Percentiles rank a stretch among this genome's conserved stretches.
These are phyloP conservation scores for Toxotes jaculatrix DNA, from an alignment of 2,113 vertebrate species.

Conservation along the genomic window DNA sequence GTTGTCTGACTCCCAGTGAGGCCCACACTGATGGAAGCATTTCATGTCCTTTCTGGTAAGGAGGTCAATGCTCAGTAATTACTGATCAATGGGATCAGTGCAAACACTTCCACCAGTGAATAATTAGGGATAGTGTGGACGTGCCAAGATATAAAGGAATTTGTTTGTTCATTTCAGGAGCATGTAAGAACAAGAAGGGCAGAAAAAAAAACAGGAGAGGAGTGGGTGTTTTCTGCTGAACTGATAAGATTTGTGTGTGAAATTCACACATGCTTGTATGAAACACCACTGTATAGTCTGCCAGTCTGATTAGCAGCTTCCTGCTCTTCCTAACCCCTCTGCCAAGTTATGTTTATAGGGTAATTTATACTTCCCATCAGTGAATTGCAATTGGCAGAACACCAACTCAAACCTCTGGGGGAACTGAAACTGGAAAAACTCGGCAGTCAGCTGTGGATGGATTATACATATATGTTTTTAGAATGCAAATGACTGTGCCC, in stretches of 20 bases:
- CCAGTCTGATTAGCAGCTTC: neutral
- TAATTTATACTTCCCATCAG: conserved; percentile 11
- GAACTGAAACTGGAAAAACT: conserved; percentile 19
- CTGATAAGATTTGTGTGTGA: neutral
- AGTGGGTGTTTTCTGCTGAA: conserved; percentile 1
- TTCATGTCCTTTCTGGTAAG: neutral
- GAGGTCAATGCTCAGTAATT: neutral
- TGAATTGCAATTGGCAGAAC: conserved; percentile 19
- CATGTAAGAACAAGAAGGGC: neutral
- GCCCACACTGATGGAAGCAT: too few species aligned
- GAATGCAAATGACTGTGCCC: neutral
- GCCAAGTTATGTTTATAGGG: neutral
- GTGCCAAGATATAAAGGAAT: neutral
- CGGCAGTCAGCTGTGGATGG: neutral
- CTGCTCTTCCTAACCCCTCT: neutral
- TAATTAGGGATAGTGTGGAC: neutral
- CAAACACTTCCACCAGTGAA: neutral
- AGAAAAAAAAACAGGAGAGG: neutral
- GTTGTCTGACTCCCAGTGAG: neutral
- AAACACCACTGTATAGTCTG: neutral
- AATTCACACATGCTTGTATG: neutral
- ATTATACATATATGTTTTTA: conserved; percentile 3
- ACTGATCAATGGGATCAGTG: neutral
- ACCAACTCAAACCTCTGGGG: conserved; percentile 21
- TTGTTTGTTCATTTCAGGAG: neutral